Evolutionary conservation across 2,113 vertebrate species (phyloP), one percentile per base, ranked within the genome.

Genomic region (Leptocoma aspasia): DNA sequence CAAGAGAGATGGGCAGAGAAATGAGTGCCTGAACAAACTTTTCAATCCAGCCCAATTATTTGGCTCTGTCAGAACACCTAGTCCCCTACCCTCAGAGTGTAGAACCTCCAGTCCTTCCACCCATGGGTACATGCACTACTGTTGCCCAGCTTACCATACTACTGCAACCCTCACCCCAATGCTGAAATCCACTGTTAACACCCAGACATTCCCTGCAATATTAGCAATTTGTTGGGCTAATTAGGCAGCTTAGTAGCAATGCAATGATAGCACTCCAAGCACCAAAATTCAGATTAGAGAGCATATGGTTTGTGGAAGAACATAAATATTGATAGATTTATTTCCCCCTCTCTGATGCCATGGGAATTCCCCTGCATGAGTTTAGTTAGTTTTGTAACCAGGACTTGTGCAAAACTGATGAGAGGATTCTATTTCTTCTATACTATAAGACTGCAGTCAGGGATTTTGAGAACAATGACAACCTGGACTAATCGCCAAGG

Each of bases 141-240:
- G 15, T 22, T 57, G 35, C 59, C 20, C 80, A 85, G 27, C 31
- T 35, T 47, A 52, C 24, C 57, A 53, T 2, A 7, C 49, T 33
- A 56, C 44, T 56, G 22, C 77, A 57, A 75, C 44, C 10, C 22
- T 45, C 70, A 68, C 11, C 57, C 53, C 3, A 0, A 54, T 41
- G 16, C 35, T 57, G 37, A 59, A 59, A 65, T 19, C 19, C 42
- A 20, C 47, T 47, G 42, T 9, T 57, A 57, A 59, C 23, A 54
- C 4, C 8, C 59, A 78, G 26, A 49, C 0, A 0, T 26, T 30
- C 39, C 42, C 31, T 5, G 0, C 30, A 65, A 14, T 24, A 73
- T 24, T 35, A 63, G 20, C 30, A 35, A 50, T 70, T 71, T 57
- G 14, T 59, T 89, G 35, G 39, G 17, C 15, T 44, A 78, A 49